These are phyloP conservation scores for Zaprionus kolodkinae DNA, from an alignment of 1,140 invertebrate genomes.

Conservation along the genomic window DNA sequence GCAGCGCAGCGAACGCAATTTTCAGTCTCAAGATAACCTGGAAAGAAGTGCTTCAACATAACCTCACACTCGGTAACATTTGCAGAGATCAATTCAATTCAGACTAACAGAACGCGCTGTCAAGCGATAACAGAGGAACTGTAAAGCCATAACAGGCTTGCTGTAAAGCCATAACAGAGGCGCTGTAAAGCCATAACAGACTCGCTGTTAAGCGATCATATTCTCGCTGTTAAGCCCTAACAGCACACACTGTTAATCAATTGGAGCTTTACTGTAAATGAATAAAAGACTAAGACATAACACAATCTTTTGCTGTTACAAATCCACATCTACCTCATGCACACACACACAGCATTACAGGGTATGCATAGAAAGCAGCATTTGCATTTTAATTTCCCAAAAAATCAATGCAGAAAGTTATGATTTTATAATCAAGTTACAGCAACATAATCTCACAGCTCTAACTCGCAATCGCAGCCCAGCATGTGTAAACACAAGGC, in stretches of 20 bases:
- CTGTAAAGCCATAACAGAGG: not conserved
- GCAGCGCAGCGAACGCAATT: not conserved
- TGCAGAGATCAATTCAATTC: too few relatives aligned
- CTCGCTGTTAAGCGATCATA: too few relatives aligned
- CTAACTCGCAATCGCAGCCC: not conserved
- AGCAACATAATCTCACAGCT: conserved; percentile 1
- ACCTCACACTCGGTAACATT: not conserved
- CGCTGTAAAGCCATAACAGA: not conserved
- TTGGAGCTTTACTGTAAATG: not conserved
- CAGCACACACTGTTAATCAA: not conserved
- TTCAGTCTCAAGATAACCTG: not conserved
- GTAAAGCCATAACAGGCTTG: not conserved
- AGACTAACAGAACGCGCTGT: not conserved
- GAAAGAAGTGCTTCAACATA: not conserved
- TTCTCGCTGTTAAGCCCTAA: not conserved
- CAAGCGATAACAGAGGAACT: not conserved
- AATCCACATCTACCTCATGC: too few relatives aligned
- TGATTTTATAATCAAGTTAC: not conserved
- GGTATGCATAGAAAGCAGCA: too few relatives aligned
- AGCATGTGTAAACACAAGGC: not conserved
- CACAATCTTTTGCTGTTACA: too few relatives aligned
- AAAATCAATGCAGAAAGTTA: too few relatives aligned
- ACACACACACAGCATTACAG: too few relatives aligned
- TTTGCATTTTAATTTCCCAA: too few relatives aligned
- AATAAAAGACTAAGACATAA: too few relatives aligned